Conservation (phyloP, 2,113 vertebrate genomes). For the Ellobius talpinus region DNA sequence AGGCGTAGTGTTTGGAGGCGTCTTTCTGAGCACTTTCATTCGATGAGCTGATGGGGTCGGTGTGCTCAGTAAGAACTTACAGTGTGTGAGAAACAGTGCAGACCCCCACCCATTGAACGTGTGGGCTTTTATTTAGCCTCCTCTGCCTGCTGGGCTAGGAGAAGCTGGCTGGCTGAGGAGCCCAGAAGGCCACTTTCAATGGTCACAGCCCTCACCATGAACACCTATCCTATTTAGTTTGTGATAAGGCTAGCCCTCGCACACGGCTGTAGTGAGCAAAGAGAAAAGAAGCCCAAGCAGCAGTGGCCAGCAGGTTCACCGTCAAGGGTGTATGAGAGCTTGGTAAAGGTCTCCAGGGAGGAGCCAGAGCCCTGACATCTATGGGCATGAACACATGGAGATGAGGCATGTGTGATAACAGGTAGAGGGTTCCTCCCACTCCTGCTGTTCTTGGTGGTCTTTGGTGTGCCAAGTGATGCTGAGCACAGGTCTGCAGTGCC, state of each 20-base stretch:
- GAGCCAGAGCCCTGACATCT: rapidly evolving
- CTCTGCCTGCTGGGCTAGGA: rapidly evolving
- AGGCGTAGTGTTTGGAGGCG: no score
- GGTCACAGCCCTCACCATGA: no score
- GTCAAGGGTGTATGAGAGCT: rapidly evolving
- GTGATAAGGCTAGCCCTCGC: background rate
- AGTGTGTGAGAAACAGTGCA: background rate
- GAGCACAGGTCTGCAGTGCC: background rate
- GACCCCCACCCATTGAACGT: background rate
- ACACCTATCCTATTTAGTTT: background rate
- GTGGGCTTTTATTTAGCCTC: background rate
- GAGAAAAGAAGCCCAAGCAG: background rate
- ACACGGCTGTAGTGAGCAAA: background rate
- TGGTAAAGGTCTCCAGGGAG: background rate
- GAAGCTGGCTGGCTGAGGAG: background rate
- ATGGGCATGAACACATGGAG: rapidly evolving
- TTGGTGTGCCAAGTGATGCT: background rate
- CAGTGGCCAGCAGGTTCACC: rapidly evolving
- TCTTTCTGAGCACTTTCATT: background rate
- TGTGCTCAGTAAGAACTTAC: no score
- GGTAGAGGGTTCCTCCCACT: no score
- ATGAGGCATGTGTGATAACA: rapidly evolving
- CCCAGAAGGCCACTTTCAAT: background rate
- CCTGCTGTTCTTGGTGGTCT: background rate
- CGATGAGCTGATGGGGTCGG: background rate